These are phyloP conservation scores for Natrix natrix DNA, from an alignment of 2,797 vertebrate species.

Conservation along the genomic window DNA sequence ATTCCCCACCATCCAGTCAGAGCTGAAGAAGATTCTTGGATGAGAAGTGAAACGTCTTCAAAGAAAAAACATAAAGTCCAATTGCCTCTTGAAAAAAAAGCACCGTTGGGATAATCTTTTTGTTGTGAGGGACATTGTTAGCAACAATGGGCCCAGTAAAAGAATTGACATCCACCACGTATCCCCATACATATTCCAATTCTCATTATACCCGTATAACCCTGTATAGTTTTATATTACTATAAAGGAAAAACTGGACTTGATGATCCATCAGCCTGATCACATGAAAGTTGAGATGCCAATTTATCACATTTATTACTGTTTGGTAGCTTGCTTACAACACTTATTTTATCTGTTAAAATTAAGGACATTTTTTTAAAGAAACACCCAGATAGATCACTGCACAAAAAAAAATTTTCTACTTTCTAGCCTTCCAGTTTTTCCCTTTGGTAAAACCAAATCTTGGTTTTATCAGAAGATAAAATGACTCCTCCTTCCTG, in stretches of 20 bases:
- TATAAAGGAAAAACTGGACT: background rate
- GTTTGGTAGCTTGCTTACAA: background rate
- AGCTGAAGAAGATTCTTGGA: too few species aligned
- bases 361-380: background rate
- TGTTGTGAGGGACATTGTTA: background rate
- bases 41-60: too few species aligned
- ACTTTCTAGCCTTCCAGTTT: background rate
- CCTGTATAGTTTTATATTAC: background rate
- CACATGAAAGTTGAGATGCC: background rate
- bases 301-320: background rate
- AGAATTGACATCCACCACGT: background rate
- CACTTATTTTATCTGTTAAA: background rate
- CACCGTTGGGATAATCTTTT: background rate
- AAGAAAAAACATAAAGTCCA: too few species aligned
- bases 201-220: background rate
- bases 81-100: background rate
- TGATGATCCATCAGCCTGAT: background rate
- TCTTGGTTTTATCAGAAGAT: constrained; percentile 12
- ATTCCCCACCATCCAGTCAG: too few species aligned
- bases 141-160: background rate
- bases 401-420: background rate
- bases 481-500: background rate
- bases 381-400: background rate
- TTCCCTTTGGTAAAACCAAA: background rate
- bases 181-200: background rate